phyloP scores from a whole-genome alignment of 30 jellyfish, hydroid and myxozoan genomes.

The Mastigias papua region DNA sequence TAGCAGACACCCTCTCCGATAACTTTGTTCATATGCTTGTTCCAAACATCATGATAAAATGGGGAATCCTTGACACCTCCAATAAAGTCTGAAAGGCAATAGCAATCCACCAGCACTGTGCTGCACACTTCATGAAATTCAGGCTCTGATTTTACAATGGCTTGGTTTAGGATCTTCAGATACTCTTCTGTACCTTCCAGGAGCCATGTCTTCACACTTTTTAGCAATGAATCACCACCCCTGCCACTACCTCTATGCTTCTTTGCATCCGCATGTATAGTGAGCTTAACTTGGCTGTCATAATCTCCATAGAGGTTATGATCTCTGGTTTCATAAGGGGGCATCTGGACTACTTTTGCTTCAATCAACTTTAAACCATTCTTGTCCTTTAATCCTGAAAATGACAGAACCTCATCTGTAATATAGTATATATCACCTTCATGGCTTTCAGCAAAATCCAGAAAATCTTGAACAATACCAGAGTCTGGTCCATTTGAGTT shows the following conservation, averaged over 20 bases:
- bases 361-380: constrained; percentile 41
- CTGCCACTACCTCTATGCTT: constrained; percentile 9
- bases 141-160: background rate
- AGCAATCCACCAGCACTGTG: constrained; percentile 39
- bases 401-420: constrained; percentile 41
- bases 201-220: constrained; percentile 32
- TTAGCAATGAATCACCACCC: background rate
- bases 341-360: constrained; percentile 41
- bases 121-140: constrained; percentile 39
- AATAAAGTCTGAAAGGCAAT: background rate
- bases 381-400: constrained; percentile 40
- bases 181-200: background rate
- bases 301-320: constrained; percentile 35
- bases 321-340: constrained; percentile 48
- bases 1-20: constrained; percentile 83
- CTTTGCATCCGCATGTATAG: constrained; percentile 55
- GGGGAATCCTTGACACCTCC: constrained; percentile 67
- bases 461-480: constrained; percentile 7
- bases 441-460: background rate
- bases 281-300: constrained; percentile 16
- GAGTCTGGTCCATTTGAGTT: constrained; percentile 44
- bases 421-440: constrained; percentile 7
- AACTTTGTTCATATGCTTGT: constrained; percentile 48
- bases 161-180: constrained; percentile 44
- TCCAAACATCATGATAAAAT: constrained; percentile 57